Evolutionary conservation across 2,113 vertebrate genomes (phyloP), one percentile per base, ranked within the genome.

Genomic region (Festucalex cinctus): DNA sequence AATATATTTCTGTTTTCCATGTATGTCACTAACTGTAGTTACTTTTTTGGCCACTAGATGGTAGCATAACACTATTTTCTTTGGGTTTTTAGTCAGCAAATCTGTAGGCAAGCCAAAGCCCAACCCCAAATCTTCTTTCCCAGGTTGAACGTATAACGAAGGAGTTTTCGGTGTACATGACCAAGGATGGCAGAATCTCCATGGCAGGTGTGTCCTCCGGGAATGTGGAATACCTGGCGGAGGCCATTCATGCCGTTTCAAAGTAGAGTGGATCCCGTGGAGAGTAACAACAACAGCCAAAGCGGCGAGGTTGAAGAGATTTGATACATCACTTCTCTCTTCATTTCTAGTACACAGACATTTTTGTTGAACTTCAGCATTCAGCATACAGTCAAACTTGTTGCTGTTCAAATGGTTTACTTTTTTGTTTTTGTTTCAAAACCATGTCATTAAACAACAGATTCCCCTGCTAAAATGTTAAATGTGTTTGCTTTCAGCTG

Each of bases 101-200:
- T 32, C 28, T 2, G 28, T 32, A 32, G 28, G 28, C 28, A 32
- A 32, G 28, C 3, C 14, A 6, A 22, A 19, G 22, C 4, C 12
- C 13, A 3, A 24, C 22, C 51, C 26, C 22, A 53, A 24, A 28
- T 53, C 26, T 60, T 57, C 5, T 17, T 46, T 62, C 35, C 43
- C 82, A 99, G 97, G 97, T 99, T 67, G 96, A 96, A 48, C 92
- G 93, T 41, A 89, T 99, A 73, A 95, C 69, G 35, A 97, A 98
- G 73, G 97, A 99, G 66, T 98, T 94, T 88, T 99, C 97, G 0
- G 82, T 99, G 79, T 98, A 99, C 83, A 95, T 98, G 97, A 99
- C 97, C 26, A 98, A 98, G 81, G 97, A 98, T 10, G 97, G 97
- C 32, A 94, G 97, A 37, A 98, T 99, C 84, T 99, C 97, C 9